phyloP scores from a whole-genome alignment of 1,140 invertebrate genomes.

The Cataglyphis hispanica region DNA sequence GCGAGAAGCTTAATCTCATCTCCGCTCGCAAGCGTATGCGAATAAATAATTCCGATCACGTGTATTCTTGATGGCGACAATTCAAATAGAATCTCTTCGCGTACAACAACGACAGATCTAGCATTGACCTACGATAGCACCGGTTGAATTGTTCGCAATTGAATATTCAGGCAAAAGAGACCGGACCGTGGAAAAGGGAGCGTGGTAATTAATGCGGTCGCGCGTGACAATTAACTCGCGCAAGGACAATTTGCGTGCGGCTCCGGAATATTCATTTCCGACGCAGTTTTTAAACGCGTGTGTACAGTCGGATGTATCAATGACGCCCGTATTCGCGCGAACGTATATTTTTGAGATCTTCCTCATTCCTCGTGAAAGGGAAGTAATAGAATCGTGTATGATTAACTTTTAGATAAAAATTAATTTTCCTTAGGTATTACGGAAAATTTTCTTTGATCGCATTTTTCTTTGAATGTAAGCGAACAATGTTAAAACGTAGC shows the following conservation, averaged over 20 bases:
- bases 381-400: too few species aligned
- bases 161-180: constrained; percentile 31
- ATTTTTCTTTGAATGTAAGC: background rate
- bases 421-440: background rate
- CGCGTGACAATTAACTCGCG: constrained; percentile 63
- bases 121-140: constrained; percentile 24
- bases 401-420: background rate
- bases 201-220: constrained; percentile 66
- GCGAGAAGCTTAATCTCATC: background rate
- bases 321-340: background rate
- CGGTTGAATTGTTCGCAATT: constrained; percentile 56
- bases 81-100: constrained; percentile 28
- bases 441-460: background rate
- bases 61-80: constrained; percentile 11
- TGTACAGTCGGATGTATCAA: background rate
- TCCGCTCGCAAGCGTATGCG: background rate
- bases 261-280: constrained; percentile 50
- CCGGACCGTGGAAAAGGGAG: constrained; percentile 59
- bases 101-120: constrained; percentile 27
- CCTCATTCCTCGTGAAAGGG: background rate
- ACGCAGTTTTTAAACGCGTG: constrained; percentile 39
- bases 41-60: constrained; percentile 40
- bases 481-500: background rate
- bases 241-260: constrained; percentile 71
- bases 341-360: background rate